Percentiles rank a stretch among this genome's conserved stretches.
phyloP scores from a whole-genome alignment of 35 echinoderm and acorn worm species.

The Apostichopus japonicus region DNA sequence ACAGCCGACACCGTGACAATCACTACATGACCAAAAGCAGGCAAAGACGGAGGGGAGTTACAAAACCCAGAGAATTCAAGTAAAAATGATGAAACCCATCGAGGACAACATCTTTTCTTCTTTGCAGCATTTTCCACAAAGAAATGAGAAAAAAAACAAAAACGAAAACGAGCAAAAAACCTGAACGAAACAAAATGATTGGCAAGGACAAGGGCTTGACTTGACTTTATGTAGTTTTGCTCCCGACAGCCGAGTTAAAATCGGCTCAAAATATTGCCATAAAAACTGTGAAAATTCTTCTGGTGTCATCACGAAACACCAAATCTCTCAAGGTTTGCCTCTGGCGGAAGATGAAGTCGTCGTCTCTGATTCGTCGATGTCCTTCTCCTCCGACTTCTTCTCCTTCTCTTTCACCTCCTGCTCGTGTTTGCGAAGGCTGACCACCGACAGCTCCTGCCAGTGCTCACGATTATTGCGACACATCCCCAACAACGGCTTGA shows the following conservation, averaged over 20 bases:
- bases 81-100: too few species aligned
- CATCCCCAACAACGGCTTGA: constrained; percentile 68
- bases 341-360: constrained; percentile 2
- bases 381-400: constrained; percentile 79
- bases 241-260: neutral
- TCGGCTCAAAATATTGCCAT: constrained; percentile 45
- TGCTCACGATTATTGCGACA: constrained; percentile 79
- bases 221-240: constrained; percentile 6
- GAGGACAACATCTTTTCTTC: neutral
- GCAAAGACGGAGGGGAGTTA: too few species aligned
- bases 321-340: neutral
- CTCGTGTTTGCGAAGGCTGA: constrained; percentile 68
- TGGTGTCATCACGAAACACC: neutral
- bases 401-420: constrained; percentile 59
- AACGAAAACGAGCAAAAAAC: neutral
- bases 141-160: neutral
- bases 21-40: too few species aligned
- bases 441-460: constrained; percentile 77
- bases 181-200: neutral
- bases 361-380: constrained; percentile 93
- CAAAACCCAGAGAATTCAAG: neutral
- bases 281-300: neutral
- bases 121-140: neutral
- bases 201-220: constrained; percentile 8
- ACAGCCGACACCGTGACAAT: too few species aligned